Conservation (phyloP, 2,888 invertebrate species). For the Rhamphomyia laevipes region DNA sequence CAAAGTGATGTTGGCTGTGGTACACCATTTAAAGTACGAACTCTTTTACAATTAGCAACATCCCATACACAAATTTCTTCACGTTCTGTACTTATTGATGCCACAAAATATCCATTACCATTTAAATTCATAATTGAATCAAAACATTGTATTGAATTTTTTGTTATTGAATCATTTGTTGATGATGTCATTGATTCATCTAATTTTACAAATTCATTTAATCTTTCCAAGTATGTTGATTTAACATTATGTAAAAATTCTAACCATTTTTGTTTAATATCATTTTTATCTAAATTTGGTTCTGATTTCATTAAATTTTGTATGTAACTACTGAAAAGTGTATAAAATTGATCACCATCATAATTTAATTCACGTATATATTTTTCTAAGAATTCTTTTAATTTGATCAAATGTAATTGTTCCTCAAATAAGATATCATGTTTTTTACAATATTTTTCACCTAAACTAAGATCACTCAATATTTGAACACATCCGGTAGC, state of each 20-base stretch:
- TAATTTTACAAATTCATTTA: slow-evolving; percentile 40
- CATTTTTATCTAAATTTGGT: slow-evolving; percentile 24
- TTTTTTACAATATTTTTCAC: slow-evolving; percentile 23
- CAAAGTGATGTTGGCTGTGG: slow-evolving; percentile 67
- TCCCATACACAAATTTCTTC: slow-evolving; percentile 79
- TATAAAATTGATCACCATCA: slow-evolving; percentile 72
- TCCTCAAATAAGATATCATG: slow-evolving; percentile 35
- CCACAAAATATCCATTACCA: slow-evolving; percentile 55
- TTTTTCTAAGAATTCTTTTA: slow-evolving; percentile 55
- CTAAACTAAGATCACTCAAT: slow-evolving; percentile 60
- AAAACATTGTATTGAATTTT: slow-evolving; percentile 36
- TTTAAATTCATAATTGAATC: slow-evolving; percentile 33
- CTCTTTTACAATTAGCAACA: slow-evolving; percentile 49
- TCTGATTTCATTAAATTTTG: slow-evolving; percentile 29
- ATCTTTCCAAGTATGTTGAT: slow-evolving; percentile 39
- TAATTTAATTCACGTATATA: slow-evolving; percentile 63
- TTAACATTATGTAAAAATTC: slow-evolving; percentile 28
- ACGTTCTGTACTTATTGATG: slow-evolving; percentile 58
- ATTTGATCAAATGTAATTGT: slow-evolving; percentile 25
- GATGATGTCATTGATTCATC: slow-evolving; percentile 37
- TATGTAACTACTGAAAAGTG: slow-evolving; percentile 48
- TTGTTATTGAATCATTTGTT: slow-evolving; percentile 27
- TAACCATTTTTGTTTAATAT: slow-evolving; percentile 31
- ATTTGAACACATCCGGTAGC: slow-evolving; percentile 65
- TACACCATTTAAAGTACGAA: slow-evolving; percentile 59